These are phyloP conservation scores for Buceros bicornis DNA, from an alignment of 2,797 vertebrate genomes.

Conservation along the genomic window DNA sequence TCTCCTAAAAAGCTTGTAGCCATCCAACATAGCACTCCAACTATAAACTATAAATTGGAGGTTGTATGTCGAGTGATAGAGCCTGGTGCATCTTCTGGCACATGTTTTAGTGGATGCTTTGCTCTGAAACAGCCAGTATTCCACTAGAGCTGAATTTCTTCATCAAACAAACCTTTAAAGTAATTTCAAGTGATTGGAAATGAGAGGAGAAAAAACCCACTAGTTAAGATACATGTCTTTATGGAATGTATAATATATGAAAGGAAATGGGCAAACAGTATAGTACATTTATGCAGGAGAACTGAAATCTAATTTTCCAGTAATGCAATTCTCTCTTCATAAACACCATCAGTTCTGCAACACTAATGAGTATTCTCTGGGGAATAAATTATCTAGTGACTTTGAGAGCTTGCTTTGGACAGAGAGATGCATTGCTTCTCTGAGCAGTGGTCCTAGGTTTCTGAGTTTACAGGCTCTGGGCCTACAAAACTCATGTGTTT, in stretches of 20 bases:
- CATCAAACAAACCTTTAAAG: conserved; percentile 4
- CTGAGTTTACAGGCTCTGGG: neutral
- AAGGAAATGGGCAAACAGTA: conserved; percentile 67
- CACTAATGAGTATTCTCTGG: conserved; percentile 56
- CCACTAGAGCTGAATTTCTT: neutral
- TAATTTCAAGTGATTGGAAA: conserved; percentile 22
- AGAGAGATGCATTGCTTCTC: neutral
- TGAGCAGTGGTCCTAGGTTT: neutral
- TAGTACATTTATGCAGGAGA: conserved; percentile 51
- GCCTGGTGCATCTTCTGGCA: too few relatives aligned
- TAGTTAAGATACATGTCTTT: conserved; percentile 56
- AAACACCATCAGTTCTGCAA: conserved; percentile 63
- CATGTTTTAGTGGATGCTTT: too few relatives aligned
- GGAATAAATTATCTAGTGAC: conserved; percentile 37
- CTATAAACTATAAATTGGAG: too few relatives aligned
- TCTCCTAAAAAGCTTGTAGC: too few relatives aligned
- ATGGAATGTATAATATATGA: conserved; percentile 52
- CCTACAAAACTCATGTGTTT: neutral
- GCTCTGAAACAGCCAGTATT: neutral
- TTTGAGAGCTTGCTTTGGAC: conserved; percentile 38
- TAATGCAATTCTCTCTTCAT: conserved; percentile 70
- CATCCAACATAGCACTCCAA: too few relatives aligned
- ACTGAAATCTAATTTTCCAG: conserved; percentile 64
- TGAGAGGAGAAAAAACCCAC: neutral
- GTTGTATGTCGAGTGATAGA: too few relatives aligned